Base-by-base conservation (phyloP, 2,113 vertebrate genomes). In the Trematomus loennbergii region DNA sequence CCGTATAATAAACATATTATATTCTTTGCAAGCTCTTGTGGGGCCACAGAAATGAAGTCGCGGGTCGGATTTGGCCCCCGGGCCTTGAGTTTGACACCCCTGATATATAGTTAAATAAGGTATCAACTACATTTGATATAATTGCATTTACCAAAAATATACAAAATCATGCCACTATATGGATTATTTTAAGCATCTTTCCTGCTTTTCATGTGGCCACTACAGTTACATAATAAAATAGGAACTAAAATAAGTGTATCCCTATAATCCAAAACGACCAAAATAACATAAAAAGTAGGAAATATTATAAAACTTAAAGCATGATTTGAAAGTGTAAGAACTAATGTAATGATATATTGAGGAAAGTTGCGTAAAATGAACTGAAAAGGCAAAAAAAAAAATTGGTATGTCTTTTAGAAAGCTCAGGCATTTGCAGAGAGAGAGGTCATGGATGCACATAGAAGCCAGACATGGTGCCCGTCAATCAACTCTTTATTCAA, bases 401-500 rank as follows among this genome's bases (percentile, higher is more conserved):
- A 0, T 12, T 9, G 16, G 9, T 57, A 22, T 72, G 58, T 69
- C 36, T 40, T 65, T 85, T 55, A 64, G 77, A 49, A 77, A 79
- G 74, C 58, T 65, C 73, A 77, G 49, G 45, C 62, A 36, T 79
- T 59, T 82, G 49, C 63, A 85, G 72, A 6, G 22, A 58, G 48
- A 78, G 55, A 78, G 73, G 72, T 85, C 54, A 88, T 54, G 76
- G 87, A 93, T 78, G 85, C 81, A 94, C 85, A 93, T 80, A 91
- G 79, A 93, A 90, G 80, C 90, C 87, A 74, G 83, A 93, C 89
- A 86, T 85, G 88, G 66, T 84, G 91, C 80, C 90, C 86, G 91
- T 89, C 40, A 91, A 88, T 92, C 58, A 93, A 93, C 78, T 83
- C 79, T 94, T 93, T 94, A 94, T 94, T 94, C 16, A 91, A 87